phyloP scores from a whole-genome alignment of 2,113 vertebrate species.

The Ia io region DNA sequence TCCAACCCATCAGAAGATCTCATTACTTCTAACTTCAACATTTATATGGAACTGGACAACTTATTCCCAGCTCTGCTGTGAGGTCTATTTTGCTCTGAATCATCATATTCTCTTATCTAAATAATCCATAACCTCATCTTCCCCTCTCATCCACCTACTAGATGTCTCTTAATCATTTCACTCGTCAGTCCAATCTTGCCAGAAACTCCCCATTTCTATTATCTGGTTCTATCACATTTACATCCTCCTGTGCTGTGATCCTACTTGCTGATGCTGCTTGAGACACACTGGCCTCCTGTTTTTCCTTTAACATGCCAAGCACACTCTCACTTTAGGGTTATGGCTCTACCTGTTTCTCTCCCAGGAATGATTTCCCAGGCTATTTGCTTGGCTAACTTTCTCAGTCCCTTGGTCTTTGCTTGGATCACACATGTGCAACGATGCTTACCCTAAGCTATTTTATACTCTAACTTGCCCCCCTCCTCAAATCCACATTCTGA shows the following conservation, averaged over 20 bases:
- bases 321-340: neutral
- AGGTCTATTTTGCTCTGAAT: neutral
- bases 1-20: neutral
- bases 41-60: neutral
- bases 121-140: fast-evolving
- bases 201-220: neutral
- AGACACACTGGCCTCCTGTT: neutral
- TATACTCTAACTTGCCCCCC: neutral
- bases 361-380: neutral
- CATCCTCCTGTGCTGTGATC: fast-evolving
- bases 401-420: neutral
- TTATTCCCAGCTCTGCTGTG: fast-evolving
- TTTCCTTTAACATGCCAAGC: neutral
- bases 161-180: neutral
- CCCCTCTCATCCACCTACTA: neutral
- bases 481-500: neutral
- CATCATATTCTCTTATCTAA: neutral
- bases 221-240: too few relatives aligned
- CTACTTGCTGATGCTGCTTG: neutral
- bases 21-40: neutral
- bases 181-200: neutral
- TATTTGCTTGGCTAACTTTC: neutral
- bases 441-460: neutral
- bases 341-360: neutral
- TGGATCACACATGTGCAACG: neutral